Base-by-base conservation (phyloP, 2,888 invertebrate genomes). In the Xylota segnis region DNA sequence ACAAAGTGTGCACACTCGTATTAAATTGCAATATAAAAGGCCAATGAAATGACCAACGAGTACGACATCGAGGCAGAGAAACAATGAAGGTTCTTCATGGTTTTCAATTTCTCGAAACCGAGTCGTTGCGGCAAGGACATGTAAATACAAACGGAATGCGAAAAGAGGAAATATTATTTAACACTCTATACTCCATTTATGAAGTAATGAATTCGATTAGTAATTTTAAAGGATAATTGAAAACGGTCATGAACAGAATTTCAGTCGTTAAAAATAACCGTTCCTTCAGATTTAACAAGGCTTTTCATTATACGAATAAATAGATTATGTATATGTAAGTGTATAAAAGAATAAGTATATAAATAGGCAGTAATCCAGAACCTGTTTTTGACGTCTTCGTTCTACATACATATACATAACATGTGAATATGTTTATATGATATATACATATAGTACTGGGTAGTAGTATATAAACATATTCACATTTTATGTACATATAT, bases 101-200 rank as follows among this genome's bases (percentile, higher is more conserved):
- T 12, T 61, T 77, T 70, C 54, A 70, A 71, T 70, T 71, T 18
- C 37, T 43, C 32, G 59, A 54, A 14, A 71, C 34, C 45, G 29
- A 50, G 23, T 16, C 16, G 52, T 40, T 7, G 40, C 59, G 76
- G 40, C 32, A 58, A 45, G 29, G 52, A 18, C 18, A 52, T 47
- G 34, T 45, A 54, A 77, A 52, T 70, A 77, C 61, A 52, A 70
- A 61, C 61, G 27, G 61, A 71, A 77, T 63, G 71, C 37, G 18
- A 59, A 61, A 59, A 59, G n/a, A n/a, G 45, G 40, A 32, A 58
- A 50, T 47, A 65, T 29, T 47, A 47, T 47, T 47, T 32, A 18
- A 50, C 29, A 29, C 47, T 6, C 6, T 0, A 2, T 6, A 6
- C 6, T 10, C 4, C 29, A 10, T 34, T 47, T 0, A 14, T 32